Conservation (phyloP, 2,888 invertebrate genomes). For the Abrostola triplasia region DNA sequence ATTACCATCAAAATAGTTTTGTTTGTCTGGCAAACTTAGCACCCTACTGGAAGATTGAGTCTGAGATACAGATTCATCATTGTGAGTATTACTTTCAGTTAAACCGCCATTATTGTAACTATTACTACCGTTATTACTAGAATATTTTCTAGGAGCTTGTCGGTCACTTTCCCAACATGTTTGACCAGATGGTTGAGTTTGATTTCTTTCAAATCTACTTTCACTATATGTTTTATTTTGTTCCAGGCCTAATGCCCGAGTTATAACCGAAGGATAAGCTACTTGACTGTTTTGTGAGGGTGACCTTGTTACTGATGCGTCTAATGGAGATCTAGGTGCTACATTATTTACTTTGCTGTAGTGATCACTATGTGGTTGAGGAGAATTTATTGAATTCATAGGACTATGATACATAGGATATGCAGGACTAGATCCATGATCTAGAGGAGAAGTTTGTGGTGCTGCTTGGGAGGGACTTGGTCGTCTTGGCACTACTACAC, state of each 20-base stretch:
- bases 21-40: slow-evolving; percentile 86
- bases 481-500: slow-evolving; percentile 90
- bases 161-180: slow-evolving; percentile 89
- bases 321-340: slow-evolving; percentile 91
- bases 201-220: slow-evolving; percentile 87
- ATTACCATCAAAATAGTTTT: slow-evolving; percentile 90
- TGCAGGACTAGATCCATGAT: slow-evolving; percentile 93
- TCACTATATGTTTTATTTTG: slow-evolving; percentile 88
- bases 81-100: slow-evolving; percentile 84
- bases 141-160: slow-evolving; percentile 84
- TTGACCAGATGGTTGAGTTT: slow-evolving; percentile 81
- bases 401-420: slow-evolving; percentile 96
- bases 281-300: slow-evolving; percentile 90
- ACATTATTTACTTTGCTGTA: slow-evolving; percentile 83
- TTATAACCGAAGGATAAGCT: slow-evolving; percentile 95
- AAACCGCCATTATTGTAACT: slow-evolving; percentile 79
- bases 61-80: slow-evolving; percentile 79
- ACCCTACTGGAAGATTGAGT: slow-evolving; percentile 83
- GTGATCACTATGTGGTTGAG: slow-evolving; percentile 90
- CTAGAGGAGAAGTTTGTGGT: slow-evolving; percentile 92
- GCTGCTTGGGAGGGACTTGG: slow-evolving; percentile 91
- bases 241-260: slow-evolving; percentile 90
- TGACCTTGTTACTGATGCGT: slow-evolving; percentile 91
- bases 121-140: slow-evolving; percentile 77
- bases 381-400: slow-evolving; percentile 92